Conservation (phyloP, 2,888 invertebrate species). For the Acanthopleura granulata region DNA sequence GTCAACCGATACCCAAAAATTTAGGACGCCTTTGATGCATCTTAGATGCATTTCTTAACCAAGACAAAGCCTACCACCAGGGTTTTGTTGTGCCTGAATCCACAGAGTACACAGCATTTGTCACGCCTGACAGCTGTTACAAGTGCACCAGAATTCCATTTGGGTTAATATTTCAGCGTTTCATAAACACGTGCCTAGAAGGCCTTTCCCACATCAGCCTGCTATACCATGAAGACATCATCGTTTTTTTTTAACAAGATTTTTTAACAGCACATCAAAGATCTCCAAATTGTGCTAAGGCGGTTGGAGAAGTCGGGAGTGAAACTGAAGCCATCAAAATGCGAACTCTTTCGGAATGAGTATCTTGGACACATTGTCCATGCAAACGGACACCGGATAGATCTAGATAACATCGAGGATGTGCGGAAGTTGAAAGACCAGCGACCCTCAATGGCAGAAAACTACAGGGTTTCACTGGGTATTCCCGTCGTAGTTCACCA, state of each 20-base stretch:
- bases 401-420: background rate
- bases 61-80: background rate
- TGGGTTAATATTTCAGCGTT: background rate
- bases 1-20: background rate
- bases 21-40: background rate
- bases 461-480: constrained; percentile 17
- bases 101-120: background rate
- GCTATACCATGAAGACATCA: background rate
- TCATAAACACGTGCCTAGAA: background rate
- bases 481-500: background rate
- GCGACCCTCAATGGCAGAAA: background rate
- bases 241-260: background rate
- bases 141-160: background rate
- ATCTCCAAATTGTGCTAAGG: background rate
- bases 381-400: constrained; percentile 4
- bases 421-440: constrained; percentile 6
- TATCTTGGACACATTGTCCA: constrained; percentile 9
- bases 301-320: background rate
- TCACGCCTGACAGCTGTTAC: background rate
- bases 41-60: background rate
- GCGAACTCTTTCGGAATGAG: background rate
- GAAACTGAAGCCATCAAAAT: background rate
- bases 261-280: background rate
- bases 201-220: background rate
- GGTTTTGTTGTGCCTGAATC: background rate